Base-by-base conservation (phyloP, 1,140 invertebrate species). In the Drosophila lacertosa region DNA sequence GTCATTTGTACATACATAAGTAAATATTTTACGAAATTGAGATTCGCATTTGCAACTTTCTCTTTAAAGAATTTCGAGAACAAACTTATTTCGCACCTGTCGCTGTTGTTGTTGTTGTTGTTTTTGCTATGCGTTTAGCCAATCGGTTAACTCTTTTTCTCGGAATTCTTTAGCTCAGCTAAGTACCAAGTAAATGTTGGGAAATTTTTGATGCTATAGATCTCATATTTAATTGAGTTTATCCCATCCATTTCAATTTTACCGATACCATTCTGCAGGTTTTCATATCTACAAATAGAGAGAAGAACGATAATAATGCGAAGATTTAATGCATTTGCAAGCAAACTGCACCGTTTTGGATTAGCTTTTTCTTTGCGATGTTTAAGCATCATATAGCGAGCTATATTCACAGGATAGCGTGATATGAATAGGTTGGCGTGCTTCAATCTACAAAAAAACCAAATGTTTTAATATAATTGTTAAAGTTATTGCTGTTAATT, bases 341-440 rank as follows among this genome's bases (percentile, higher is more conserved):
- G 13, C 2, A 81, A 63, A 15, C 22, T 3, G 92, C 91, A 97
- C 96, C 97, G 94, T 91, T 97, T 96, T 33, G 96, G 96, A 93
- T 97, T 98, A 0, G 97, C 95, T 86, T 95, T 95, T 81, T 97
- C 96, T 83, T 97, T 97, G 72, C 95, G 95, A 92, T 99, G 97
- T 77, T 94, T 94, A 33, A 98, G 92, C 97, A 98, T 98, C 50
- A 95, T 97, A 91, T 98, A 99, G 6, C 96, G 93, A 6, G 97
- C 97, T 59, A 98, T 95, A 54, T 95, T 95, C 45, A 95, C 93
- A 9, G 97, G 96, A 92, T 98, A 98, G 66, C 97, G 93, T 26
- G 96, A 95, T 90, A 98, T 96, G 91, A 96, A 95, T 42, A 96
- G 94, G 39, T 95, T 94, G 70, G 95, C 94, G 78, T 95, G 94